Evolutionary conservation across 2,113 vertebrate genomes (phyloP), one percentile per base, ranked within the genome.

Genomic region (Tragelaphus buxtoni): DNA sequence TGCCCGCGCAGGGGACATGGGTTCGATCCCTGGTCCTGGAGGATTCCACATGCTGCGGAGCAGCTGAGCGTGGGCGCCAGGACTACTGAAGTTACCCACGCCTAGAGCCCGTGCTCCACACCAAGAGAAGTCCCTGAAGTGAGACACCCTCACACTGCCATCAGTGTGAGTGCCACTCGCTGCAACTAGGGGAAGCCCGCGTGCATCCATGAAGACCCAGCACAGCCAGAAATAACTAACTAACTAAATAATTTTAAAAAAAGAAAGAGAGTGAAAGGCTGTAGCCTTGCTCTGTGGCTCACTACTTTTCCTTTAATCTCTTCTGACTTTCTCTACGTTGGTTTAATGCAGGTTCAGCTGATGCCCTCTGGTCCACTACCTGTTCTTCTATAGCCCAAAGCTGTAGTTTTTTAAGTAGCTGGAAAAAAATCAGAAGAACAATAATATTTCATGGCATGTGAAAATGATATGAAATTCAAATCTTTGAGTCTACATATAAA

Each of bases 391-490:
- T 58, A 55, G 14, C 39, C 47, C 2, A 60, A 91, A 86, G 22
- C 61, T 11, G 1, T 53, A 84, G 16, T 39, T 88, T 97, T 74
- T 85, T 83, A 74, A 90, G 35, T 65, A 55, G 58, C 39, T 94
- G 18, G 30, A 61, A 93, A 87, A 72, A 90, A 24, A 69, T 42
- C 35, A 47, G 42, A 93, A 79, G 35, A 84, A 58, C n/a, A 39
- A 30, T 55, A 69, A 42, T 53, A 53, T 35, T 94, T 92, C 12
- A 1, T 63, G 79, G 42, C 20, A 20, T 58, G 18, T 91, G 83
- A 87, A 96, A 87, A 92, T 84, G 58, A 35, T 18, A 30, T 72
- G 80, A 92, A 96, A 82, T 82, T 90, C 90, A 81, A 1, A 56
- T 91, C 84, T 96, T 28, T 93, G 7, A 80, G 65, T 82, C 26